A percentile compares a stretch with the other conserved stretches of the same genome.
These are phyloP conservation scores for Lemur catta DNA, from an alignment of 2,797 vertebrate genomes.

Conservation along the genomic window DNA sequence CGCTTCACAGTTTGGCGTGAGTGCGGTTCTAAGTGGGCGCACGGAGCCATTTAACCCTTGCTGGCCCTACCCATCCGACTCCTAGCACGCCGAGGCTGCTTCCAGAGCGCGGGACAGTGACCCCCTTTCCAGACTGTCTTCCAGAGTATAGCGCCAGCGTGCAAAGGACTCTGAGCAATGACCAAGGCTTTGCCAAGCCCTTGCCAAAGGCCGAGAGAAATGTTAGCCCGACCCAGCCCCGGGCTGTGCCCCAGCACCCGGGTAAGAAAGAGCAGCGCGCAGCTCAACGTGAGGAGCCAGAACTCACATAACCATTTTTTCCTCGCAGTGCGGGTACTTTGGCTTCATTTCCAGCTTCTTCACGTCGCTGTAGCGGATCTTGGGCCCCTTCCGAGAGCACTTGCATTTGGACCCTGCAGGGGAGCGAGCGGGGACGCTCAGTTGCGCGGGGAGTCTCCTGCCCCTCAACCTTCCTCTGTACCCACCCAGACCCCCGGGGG, in stretches of 20 bases:
- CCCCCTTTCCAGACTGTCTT: slow-evolving; percentile 29
- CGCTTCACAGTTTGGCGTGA: neutral
- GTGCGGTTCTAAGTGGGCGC: neutral
- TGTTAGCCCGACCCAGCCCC: neutral
- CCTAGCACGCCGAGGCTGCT: neutral
- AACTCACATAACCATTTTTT: slow-evolving; percentile 99
- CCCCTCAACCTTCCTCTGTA: neutral
- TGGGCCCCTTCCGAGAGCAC: slow-evolving; percentile 97
- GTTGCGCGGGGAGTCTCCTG: neutral
- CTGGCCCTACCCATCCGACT: neutral
- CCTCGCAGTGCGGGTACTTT: slow-evolving; percentile 96
- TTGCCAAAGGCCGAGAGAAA: slow-evolving; percentile 15
- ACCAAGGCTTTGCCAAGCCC: neutral
- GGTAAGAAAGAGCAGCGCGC: neutral
- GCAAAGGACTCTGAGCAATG: slow-evolving; percentile 26
- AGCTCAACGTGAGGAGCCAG: neutral
- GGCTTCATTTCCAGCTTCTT: slow-evolving; percentile 99
- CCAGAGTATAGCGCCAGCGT: neutral
- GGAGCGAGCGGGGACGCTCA: slow-evolving; percentile 4
- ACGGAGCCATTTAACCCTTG: neutral
- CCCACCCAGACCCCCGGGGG: neutral
- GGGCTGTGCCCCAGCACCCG: neutral
- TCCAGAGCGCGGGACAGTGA: neutral
- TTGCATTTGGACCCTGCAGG: slow-evolving; percentile 96
- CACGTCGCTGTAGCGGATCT: slow-evolving; percentile 97